Base-by-base conservation (phyloP, 2,113 vertebrate species). In the Lasiurus borealis region DNA sequence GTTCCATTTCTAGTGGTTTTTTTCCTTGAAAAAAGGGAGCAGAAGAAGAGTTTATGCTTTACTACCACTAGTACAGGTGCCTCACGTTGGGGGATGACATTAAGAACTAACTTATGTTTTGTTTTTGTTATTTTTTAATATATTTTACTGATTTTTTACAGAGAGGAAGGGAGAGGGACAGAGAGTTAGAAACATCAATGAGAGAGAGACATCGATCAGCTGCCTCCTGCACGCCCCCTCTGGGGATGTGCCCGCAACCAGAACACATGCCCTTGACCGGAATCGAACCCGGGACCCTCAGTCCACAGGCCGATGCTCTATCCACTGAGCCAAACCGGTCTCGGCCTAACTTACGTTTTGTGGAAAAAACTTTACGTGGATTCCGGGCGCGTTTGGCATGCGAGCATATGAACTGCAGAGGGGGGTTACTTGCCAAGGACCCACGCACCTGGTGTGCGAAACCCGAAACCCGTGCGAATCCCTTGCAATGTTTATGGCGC, bases 21-120 rank as follows among this genome's bases (percentile, higher is more conserved):
- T 89, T 1, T 95, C 64, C 18, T 76, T 88, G 34, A 29, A 44
- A 57, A 90, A 62, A 85, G 4, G 4, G 25, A 80, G 12, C 34
- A 71, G 13, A 72, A 88, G 62, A 72, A 78, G 34, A 68, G 34
- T 23, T 75, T 44, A 44, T 72, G 23, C 16, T 90, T 92, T 68
- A 59, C 34, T 73, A 59, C 10, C 6, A 11, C 66, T 92, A 90
- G 87, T 64, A 54, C 52, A n/a, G 54, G 80, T 66, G 16, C 52
- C 68, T 90, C 52, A 13, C 7, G 46, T 90, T 95, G 14, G 5
- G 34, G 27, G 25, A 83, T 81, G 62, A 48, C 6, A 54, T 73
- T 85, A 91, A 94, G 57, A 82, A 14, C 69, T 81, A 54, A n/a
- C 81, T 85, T 87, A 27, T n/a, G n/a, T n/a, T n/a, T n/a, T n/a